Evolutionary conservation across 2,113 vertebrate genomes (phyloP).

Genomic region (Lepus europaeus): DNA sequence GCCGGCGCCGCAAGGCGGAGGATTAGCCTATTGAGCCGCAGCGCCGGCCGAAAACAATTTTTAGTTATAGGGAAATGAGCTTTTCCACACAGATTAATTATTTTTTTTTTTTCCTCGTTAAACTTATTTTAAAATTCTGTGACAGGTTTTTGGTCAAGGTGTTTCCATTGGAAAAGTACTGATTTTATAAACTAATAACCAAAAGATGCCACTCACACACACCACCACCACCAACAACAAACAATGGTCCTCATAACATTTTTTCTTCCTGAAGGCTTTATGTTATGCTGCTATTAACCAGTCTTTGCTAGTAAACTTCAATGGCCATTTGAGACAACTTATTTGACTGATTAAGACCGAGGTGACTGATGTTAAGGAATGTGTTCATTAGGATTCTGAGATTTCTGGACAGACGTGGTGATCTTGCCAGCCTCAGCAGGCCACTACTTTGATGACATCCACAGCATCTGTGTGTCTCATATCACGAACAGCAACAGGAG

Average conservation of each 20-base stretch:
- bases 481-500: not conserved
- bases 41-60: too few species aligned
- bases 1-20: too few species aligned
- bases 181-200: not conserved
- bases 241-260: not conserved
- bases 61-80: not conserved
- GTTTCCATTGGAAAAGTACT: not conserved
- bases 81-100: conserved; percentile 33
- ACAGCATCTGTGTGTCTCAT: not conserved
- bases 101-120: not conserved
- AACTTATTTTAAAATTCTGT: not conserved
- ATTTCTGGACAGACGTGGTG: not conserved
- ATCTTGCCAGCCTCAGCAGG: not conserved
- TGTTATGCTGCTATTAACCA: not conserved
- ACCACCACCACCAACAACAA: not conserved
- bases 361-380: not conserved
- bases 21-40: too few species aligned
- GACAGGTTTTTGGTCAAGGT: not conserved
- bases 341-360: not conserved
- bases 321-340: not conserved
- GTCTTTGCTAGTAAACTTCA: not conserved
- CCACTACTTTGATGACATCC: not conserved
- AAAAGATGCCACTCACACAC: not conserved
- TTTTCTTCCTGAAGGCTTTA: not conserved
- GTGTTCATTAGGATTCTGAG: not conserved